Evolutionary conservation across 1,140 invertebrate genomes (phyloP).

Genomic region (Hormaphis cornu): DNA sequence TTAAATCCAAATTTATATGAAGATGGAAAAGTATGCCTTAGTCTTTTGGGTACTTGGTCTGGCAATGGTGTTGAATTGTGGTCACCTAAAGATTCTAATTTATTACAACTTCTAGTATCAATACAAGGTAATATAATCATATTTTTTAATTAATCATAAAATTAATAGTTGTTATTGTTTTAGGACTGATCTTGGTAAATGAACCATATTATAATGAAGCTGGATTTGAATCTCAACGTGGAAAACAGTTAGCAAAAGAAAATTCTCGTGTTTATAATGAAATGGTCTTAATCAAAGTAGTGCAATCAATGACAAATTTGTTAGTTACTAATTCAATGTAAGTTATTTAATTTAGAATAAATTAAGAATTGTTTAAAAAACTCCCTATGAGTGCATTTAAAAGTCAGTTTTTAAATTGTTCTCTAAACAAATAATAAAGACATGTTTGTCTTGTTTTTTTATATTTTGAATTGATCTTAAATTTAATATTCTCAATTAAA

Average conservation of each 20-base stretch:
- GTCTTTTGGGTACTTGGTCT: slow-evolving; percentile 94
- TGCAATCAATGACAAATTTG: slow-evolving; percentile 77
- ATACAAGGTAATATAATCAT: slow-evolving; percentile 7
- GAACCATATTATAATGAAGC: slow-evolving; percentile 99
- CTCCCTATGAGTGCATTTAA: no score
- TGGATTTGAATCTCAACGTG: slow-evolving; percentile 85
- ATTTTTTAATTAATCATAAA: neutral
- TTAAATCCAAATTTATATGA: slow-evolving; percentile 98
- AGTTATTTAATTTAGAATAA: neutral
- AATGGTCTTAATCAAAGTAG: slow-evolving; percentile 83
- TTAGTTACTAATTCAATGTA: neutral
- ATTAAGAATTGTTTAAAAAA: no score
- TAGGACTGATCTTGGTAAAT: slow-evolving; percentile 75
- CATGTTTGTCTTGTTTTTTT: no score
- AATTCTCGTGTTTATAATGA: slow-evolving; percentile 89
- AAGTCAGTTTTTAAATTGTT: no score
- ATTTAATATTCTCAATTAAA: no score
- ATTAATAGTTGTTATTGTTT: slow-evolving; percentile 27
- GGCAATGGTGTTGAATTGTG: slow-evolving; percentile 97
- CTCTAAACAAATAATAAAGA: no score
- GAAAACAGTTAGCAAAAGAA: slow-evolving; percentile 75
- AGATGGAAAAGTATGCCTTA: slow-evolving; percentile 88
- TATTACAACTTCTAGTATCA: slow-evolving; percentile 64
- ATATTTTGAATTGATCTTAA: no score
- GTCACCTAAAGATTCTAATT: slow-evolving; percentile 94